Percentiles rank a stretch among this genome's conserved stretches.
Evolutionary conservation across 2,888 invertebrate genomes (phyloP).

Genomic region (Eristalis arbustorum): DNA sequence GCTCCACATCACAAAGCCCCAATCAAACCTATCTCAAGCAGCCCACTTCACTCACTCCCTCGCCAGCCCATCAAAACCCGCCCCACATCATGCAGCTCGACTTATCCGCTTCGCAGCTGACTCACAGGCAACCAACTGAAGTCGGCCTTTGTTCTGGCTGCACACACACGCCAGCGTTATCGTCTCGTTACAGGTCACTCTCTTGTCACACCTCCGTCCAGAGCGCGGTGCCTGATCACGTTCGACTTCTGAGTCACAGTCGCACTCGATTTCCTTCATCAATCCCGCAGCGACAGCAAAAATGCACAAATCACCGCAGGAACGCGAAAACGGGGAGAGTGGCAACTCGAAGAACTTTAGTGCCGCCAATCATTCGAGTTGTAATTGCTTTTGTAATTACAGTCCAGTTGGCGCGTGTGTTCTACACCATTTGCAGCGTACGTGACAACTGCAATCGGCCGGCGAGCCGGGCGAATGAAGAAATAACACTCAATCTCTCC

Average conservation of each 20-base stretch:
- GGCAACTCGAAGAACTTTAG: constrained; percentile 24
- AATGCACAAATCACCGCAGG: background rate
- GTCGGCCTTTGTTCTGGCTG: background rate
- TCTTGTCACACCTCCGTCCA: background rate
- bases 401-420: constrained; percentile 64
- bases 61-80: background rate
- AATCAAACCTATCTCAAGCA: background rate
- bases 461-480: constrained; percentile 38
- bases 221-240: background rate
- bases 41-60: background rate
- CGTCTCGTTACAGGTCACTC: background rate
- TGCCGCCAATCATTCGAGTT: constrained; percentile 60
- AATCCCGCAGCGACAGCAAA: background rate
- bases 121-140: background rate
- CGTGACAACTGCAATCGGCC: constrained; percentile 61
- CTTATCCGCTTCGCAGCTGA: background rate
- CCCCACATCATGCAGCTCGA: background rate
- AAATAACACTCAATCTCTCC: constrained; percentile 23
- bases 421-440: constrained; percentile 62
- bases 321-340: too few species aligned
- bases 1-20: too few species aligned
- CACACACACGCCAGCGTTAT: background rate
- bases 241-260: background rate
- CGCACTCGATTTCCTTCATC: background rate
- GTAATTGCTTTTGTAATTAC: constrained; percentile 68